Base-by-base conservation (phyloP, 2,888 invertebrate genomes). In the Acrocyrtus sp. region DNA sequence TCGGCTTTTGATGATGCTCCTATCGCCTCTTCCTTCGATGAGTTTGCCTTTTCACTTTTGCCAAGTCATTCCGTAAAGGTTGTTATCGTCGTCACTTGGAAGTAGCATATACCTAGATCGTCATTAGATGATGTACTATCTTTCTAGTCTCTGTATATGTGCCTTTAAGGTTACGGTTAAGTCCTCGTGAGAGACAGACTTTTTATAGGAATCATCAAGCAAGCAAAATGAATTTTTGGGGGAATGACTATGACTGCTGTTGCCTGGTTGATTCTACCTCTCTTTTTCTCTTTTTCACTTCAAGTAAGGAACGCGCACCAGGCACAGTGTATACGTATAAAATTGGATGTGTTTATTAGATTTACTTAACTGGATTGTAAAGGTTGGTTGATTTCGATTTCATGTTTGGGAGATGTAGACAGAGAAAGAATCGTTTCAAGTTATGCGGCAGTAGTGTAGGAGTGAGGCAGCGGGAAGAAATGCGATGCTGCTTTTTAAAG, bases 341-440 rank as follows among this genome's bases (percentile, higher is more conserved):
- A 75, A 75, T 75, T 75, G 75, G 68, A 75, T 75, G 75, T 75
- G 75, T 75, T 75, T 72, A 75, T 75, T 75, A 75, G 75, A 72
- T 75, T 75, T 75, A 68, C 68, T 63, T 75, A 75, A 75, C 67
- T 72, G 72, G 58, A 75, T 75, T 72, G 75, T 58, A 58, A 72
- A 72, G 75, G 67, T 72, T 75, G 75, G 75, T 75, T 75, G 75
- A 75, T 75, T 75, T 75, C 75, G 62, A 72, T 66, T 75, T 72
- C 72, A 72, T 75, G 67, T 70, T 74, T 39, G 57, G 45, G 22
- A 48, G 41, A 26, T 26, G 51, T 51, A 50, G 29, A 22, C 19
- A 51, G 21, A 51, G 53, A 41, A 43, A 1, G n/a, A n/a, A n/a
- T n/a, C n/a, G n/a, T n/a, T n/a, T n/a, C n/a, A 12, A 45, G 10